These are phyloP conservation scores for Hippasteria phrygiana DNA, from an alignment of 53 echinoderm and acorn worm genomes.

Conservation along the genomic window DNA sequence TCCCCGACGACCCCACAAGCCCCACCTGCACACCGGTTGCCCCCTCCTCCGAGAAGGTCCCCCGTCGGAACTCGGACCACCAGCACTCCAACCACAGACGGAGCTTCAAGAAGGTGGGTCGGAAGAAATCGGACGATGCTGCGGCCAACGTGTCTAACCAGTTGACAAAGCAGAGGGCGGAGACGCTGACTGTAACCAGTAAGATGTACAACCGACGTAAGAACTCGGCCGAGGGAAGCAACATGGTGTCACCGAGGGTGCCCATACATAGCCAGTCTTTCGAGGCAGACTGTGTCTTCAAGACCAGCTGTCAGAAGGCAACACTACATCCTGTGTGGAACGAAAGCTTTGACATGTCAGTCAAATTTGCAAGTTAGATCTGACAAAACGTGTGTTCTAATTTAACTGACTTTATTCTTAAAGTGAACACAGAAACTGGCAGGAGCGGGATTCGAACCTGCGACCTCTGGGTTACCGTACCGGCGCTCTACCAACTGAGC, in stretches of 20 bases:
- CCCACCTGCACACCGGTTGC: neutral
- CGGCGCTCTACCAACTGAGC: too few relatives aligned
- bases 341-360: conserved; percentile 93
- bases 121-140: conserved; percentile 52
- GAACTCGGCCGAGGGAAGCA: conserved; percentile 21
- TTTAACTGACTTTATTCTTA: too few relatives aligned
- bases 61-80: conserved; percentile 46
- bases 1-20: conserved; percentile 48
- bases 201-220: conserved; percentile 22
- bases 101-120: conserved; percentile 32
- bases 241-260: conserved; percentile 27
- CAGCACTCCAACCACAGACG: too few relatives aligned
- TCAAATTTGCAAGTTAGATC: too few relatives aligned
- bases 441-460: too few relatives aligned
- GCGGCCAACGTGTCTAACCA: neutral
- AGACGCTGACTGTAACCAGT: conserved; percentile 6
- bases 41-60: neutral
- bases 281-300: conserved; percentile 79
- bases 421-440: too few relatives aligned
- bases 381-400: too few relatives aligned
- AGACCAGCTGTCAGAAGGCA: conserved; percentile 76
- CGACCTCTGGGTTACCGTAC: too few relatives aligned
- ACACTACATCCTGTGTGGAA: conserved; percentile 97
- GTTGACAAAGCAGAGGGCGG: neutral
- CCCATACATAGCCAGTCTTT: conserved; percentile 51